Evolutionary conservation across 2,113 vertebrate species (phyloP).

Genomic region (Lasiurus cinereus): DNA sequence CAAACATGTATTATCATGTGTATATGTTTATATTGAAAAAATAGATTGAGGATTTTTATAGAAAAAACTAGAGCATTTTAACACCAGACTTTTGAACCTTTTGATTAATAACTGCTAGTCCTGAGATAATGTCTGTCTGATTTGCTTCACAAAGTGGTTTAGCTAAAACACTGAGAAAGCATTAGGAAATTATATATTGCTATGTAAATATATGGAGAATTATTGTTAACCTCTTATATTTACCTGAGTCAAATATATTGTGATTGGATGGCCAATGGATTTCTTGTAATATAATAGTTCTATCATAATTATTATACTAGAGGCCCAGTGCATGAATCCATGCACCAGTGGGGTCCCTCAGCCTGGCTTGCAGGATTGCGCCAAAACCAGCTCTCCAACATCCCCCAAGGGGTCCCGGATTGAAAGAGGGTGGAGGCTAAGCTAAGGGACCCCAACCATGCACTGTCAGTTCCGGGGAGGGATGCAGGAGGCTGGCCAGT

Average conservation of each 20-base stretch:
- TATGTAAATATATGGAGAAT: slow-evolving; percentile 48
- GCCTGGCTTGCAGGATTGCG: no score
- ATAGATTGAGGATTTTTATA: slow-evolving; percentile 18
- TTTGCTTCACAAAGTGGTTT: slow-evolving; percentile 36
- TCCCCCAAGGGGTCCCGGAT: no score
- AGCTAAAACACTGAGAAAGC: slow-evolving; percentile 58
- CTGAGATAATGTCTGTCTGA: neutral
- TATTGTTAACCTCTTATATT: slow-evolving; percentile 30
- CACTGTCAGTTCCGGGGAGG: no score
- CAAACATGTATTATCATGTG: neutral
- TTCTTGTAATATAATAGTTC: slow-evolving; percentile 27
- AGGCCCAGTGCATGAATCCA: no score
- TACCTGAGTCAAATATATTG: slow-evolving; percentile 28
- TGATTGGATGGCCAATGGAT: slow-evolving; percentile 33
- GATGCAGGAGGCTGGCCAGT: no score
- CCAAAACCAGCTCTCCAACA: no score
- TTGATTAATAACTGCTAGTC: neutral
- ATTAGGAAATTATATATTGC: slow-evolving; percentile 47
- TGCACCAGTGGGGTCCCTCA: no score
- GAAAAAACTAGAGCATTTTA: slow-evolving; percentile 39
- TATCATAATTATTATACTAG: slow-evolving; percentile 22
- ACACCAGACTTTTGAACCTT: slow-evolving; percentile 1
- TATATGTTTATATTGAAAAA: neutral
- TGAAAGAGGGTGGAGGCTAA: no score
- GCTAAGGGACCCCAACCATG: no score